Evolutionary conservation across 2,113 vertebrate genomes (phyloP).

Genomic region (Microcebus jonahi): DNA sequence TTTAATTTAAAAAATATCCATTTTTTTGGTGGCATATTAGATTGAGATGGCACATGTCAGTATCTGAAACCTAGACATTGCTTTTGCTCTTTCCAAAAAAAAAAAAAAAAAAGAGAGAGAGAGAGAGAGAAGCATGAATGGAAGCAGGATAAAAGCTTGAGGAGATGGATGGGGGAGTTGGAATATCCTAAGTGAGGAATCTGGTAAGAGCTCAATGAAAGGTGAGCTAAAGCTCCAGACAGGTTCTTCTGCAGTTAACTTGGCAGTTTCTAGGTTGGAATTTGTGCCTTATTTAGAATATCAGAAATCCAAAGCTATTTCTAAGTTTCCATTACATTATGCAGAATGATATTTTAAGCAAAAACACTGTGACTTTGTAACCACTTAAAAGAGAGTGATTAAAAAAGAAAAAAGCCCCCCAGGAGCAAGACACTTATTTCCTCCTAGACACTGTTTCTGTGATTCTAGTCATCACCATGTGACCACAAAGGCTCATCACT

Average conservation of each 20-base stretch:
- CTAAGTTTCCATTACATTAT: conserved; percentile 15
- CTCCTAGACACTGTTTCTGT: not conserved
- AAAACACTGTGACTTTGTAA: conserved; percentile 19
- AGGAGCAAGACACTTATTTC: not conserved
- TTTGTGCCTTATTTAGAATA: not conserved
- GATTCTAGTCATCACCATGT: not conserved
- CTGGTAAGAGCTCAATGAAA: not conserved
- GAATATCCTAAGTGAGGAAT: not conserved
- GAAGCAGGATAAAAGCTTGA: not conserved
- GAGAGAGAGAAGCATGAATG: not conserved
- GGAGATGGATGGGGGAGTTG: not conserved
- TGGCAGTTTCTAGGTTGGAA: not conserved
- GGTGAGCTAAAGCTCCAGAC: not conserved
- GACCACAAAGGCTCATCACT: not conserved
- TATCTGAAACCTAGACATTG: not conserved
- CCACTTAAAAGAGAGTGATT: not conserved
- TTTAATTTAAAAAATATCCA: not conserved
- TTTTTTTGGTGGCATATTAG: not conserved
- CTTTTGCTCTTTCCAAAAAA: not conserved
- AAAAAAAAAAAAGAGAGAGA: not conserved
- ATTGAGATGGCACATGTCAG: not conserved
- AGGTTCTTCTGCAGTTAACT: not conserved
- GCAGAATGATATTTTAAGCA: conserved; percentile 39
- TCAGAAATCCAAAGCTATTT: conserved; percentile 8
- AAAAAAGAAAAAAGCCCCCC: not conserved